Conservation (phyloP, 2,888 invertebrate genomes). For the Apotomis capreana region DNA sequence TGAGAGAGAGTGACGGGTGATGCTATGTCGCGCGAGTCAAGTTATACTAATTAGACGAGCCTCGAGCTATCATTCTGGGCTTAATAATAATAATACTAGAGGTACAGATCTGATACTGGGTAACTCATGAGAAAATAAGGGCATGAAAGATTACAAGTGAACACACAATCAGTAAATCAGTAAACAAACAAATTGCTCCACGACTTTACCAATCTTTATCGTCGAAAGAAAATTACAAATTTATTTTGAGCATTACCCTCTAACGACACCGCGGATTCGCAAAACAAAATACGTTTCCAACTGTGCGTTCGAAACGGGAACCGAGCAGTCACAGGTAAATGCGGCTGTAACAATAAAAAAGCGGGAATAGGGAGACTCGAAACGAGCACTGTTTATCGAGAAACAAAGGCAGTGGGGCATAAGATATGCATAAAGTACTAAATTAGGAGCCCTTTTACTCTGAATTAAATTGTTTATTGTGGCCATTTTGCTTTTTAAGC, state of each 20-base stretch:
- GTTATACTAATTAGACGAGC: no score
- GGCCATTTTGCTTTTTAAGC: slow-evolving; percentile 56
- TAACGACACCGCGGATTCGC: slow-evolving; percentile 37
- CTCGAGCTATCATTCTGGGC: no score
- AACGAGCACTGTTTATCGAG: slow-evolving; percentile 75
- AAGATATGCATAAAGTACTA: slow-evolving; percentile 80
- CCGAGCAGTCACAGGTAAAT: slow-evolving; percentile 70
- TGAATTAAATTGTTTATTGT: slow-evolving; percentile 74
- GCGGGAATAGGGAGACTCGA: slow-evolving; percentile 66
- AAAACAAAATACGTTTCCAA: slow-evolving; percentile 46
- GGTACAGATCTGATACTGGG: no score
- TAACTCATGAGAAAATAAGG: no score
- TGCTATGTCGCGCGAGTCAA: no score
- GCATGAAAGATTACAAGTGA: no score
- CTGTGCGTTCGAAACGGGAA: slow-evolving; percentile 65
- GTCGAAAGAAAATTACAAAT: slow-evolving; percentile 1
- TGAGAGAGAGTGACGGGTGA: no score
- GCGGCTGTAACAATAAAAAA: slow-evolving; percentile 74
- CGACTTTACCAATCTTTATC: not conserved
- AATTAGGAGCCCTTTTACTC: slow-evolving; percentile 72
- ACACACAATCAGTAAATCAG: not conserved
- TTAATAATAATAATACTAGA: no score
- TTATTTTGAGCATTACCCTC: slow-evolving; percentile 10
- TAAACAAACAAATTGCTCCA: not conserved
- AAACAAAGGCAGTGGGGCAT: slow-evolving; percentile 74